A percentile compares a stretch with the other conserved stretches of the same genome.
These are phyloP conservation scores for Pseudonaja textilis DNA, from an alignment of 2,113 vertebrate genomes.

Conservation along the genomic window DNA sequence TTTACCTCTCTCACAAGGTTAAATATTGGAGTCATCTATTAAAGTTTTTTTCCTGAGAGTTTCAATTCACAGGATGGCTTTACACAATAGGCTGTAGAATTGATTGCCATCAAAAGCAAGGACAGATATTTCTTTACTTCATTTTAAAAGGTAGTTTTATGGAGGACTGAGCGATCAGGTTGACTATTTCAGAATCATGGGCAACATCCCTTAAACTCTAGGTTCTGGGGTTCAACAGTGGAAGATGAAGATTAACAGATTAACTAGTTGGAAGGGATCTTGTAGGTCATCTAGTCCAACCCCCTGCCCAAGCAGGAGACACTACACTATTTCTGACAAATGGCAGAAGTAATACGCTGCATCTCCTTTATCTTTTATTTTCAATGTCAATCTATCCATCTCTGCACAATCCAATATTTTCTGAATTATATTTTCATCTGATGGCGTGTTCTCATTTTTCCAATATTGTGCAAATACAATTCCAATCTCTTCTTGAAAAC, in stretches of 20 bases:
- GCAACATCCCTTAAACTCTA: background rate
- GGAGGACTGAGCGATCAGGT: background rate
- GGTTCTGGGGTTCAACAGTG: background rate
- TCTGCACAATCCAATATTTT: too few relatives aligned
- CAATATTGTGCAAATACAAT: too few relatives aligned
- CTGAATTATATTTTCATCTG: too few relatives aligned
- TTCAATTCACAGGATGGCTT: background rate
- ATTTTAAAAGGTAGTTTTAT: background rate
- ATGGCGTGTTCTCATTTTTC: too few relatives aligned
- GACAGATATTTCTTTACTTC: background rate
- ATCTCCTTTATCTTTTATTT: too few relatives aligned
- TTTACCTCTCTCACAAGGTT: background rate
- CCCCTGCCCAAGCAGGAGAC: too few relatives aligned
- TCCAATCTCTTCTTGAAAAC: too few relatives aligned
- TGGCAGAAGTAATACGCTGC: too few relatives aligned
- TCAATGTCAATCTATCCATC: too few relatives aligned
- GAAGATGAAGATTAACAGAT: background rate
- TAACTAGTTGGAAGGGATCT: too few relatives aligned
- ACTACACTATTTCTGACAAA: too few relatives aligned
- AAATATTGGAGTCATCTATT: background rate
- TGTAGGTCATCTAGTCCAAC: too few relatives aligned
- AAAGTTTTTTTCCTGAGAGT: background rate
- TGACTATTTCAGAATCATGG: background rate
- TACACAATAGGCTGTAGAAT: background rate
- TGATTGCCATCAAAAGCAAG: background rate